Percentiles rank a stretch among this genome's conserved stretches.
phyloP scores from a whole-genome alignment of 2,888 invertebrate genomes.

The Cybosia mesomella region DNA sequence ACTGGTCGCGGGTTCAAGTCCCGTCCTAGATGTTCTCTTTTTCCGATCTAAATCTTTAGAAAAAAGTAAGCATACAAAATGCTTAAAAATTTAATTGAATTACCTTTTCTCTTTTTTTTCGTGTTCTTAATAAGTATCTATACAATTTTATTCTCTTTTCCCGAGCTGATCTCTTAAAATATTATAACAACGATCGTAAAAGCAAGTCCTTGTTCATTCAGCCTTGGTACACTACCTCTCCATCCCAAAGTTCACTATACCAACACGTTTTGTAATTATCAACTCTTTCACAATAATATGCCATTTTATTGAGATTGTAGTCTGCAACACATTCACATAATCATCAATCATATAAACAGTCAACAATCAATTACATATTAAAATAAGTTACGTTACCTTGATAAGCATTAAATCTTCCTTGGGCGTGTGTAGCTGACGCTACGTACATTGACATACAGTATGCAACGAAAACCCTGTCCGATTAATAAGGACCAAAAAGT shows the following conservation, averaged over 20 bases:
- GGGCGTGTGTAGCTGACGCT: neutral
- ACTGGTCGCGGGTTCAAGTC: too few species aligned
- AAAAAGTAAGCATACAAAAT: too few species aligned
- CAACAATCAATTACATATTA: too few species aligned
- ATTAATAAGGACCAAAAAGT: too few species aligned
- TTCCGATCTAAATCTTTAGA: too few species aligned
- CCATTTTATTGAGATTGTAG: conserved; percentile 6
- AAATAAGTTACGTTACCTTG: neutral
- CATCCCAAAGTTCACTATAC: conserved; percentile 40
- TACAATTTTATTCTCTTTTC: neutral
- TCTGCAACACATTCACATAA: conserved; percentile 1
- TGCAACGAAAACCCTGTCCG: too few species aligned
- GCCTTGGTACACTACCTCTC: conserved; percentile 42
- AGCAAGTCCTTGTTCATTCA: conserved; percentile 32
- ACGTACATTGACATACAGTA: neutral
- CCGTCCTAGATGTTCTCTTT: too few species aligned
- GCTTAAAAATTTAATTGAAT: too few species aligned
- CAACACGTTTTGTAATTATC: conserved; percentile 37
- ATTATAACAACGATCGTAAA: conserved; percentile 13
- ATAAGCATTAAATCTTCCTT: neutral
- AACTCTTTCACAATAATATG: conserved; percentile 30
- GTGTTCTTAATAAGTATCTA: too few species aligned
- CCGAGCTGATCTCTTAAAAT: conserved; percentile 1
- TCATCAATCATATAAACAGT: conserved; percentile 1
- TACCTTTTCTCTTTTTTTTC: too few species aligned